These are phyloP conservation scores for Phallusia fumigata DNA, from an alignment of 23 tunicate genomes.

Conservation along the genomic window DNA sequence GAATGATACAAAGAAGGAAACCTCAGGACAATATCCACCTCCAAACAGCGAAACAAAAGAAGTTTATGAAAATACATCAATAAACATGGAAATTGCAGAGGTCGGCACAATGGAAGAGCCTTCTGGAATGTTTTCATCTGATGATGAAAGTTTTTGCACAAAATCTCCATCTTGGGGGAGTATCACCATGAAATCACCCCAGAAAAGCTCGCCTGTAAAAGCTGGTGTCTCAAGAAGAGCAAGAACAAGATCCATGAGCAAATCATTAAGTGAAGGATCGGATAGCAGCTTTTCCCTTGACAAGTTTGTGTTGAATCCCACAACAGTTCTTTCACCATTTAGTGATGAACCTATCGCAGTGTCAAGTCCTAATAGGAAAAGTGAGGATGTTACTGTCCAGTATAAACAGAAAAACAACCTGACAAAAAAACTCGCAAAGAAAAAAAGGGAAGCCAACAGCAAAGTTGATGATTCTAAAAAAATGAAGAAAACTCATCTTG, in stretches of 20 bases:
- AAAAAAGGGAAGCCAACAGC: background rate
- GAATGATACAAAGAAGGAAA: too few species aligned
- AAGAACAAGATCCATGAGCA: slow-evolving; percentile 8
- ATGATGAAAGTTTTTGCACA: background rate
- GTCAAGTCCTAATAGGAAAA: background rate
- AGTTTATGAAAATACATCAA: too few species aligned
- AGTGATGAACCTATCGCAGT: background rate
- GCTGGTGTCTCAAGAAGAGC: background rate
- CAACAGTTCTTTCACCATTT: background rate
- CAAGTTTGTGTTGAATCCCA: background rate
- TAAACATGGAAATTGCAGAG: too few species aligned
- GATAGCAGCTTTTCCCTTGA: background rate
- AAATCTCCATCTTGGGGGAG: background rate
- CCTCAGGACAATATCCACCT: too few species aligned
- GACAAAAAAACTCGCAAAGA: background rate
- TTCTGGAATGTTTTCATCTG: slow-evolving; percentile 3
- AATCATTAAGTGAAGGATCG: background rate
- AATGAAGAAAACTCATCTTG: too few species aligned
- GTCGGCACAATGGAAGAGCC: background rate
- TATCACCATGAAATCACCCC: background rate
- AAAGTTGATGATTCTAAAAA: too few species aligned
- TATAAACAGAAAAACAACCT: too few species aligned
- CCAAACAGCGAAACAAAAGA: too few species aligned
- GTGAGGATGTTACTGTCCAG: background rate
- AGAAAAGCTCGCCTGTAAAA: background rate